A percentile compares a stretch with the other conserved stretches of the same genome.
Evolutionary conservation across 2,888 invertebrate genomes (phyloP).

Genomic region (Hypselothyrea guttata): DNA sequence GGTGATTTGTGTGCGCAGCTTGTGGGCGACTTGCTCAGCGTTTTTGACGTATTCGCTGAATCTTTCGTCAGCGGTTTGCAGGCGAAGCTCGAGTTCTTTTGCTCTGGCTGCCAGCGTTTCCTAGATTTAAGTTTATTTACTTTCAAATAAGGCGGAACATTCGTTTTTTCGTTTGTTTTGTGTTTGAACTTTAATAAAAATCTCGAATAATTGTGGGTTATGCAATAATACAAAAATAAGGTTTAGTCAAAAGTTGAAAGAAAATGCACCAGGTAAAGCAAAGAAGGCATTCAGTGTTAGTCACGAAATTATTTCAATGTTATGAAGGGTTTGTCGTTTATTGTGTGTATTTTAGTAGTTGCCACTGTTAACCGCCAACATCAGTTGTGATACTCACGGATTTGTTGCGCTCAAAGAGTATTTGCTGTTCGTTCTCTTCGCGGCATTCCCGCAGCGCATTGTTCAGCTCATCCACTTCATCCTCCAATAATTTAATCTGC

Average conservation of each 20-base stretch:
- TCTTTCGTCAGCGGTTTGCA: conserved; percentile 79
- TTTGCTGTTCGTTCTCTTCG: conserved; percentile 84
- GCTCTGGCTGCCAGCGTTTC: conserved; percentile 77
- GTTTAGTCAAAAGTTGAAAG: conserved; percentile 3
- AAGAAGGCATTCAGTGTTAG: conserved; percentile 32
- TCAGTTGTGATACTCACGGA: conserved; percentile 84
- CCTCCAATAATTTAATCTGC: conserved; percentile 85
- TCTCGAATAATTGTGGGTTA: conserved; percentile 3
- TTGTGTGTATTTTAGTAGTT: conserved; percentile 38
- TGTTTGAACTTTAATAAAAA: conserved; percentile 33
- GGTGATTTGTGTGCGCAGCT: conserved; percentile 71
- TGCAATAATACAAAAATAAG: conserved; percentile 26
- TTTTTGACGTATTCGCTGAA: conserved; percentile 80
- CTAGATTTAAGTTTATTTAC: conserved; percentile 57
- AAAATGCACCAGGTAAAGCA: conserved; percentile 29
- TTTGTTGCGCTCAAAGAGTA: conserved; percentile 84
- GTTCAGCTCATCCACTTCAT: conserved; percentile 89
- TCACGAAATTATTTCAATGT: too few species aligned
- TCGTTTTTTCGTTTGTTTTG: conserved; percentile 6
- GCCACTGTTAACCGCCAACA: conserved; percentile 69
- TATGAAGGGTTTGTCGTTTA: conserved; percentile 6
- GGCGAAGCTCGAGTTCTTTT: conserved; percentile 77
- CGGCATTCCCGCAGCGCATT: conserved; percentile 85
- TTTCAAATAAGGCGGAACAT: conserved; percentile 31
- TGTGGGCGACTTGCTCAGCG: conserved; percentile 77